Evolutionary conservation across 2,797 vertebrate genomes (phyloP), one percentile per base, ranked within the genome.

Genomic region (Meriones psammophilus): DNA sequence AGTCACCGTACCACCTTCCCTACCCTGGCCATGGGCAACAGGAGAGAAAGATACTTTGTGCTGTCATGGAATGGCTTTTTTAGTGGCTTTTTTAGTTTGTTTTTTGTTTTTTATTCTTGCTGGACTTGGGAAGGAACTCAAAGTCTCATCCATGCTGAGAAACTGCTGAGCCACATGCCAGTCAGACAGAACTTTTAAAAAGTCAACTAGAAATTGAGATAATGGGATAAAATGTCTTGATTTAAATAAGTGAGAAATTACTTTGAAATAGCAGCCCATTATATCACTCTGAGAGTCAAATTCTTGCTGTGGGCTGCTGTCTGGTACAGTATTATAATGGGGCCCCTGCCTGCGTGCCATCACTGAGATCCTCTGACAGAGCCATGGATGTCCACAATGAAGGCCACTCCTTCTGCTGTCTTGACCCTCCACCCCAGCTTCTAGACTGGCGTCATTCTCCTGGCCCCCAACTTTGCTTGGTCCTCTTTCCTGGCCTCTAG

Each of bases 341-440:
- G 68, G 13, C 58, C 42, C 68, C 85, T 73, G 18, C 46, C 68
- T 83, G 42, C 17, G 56, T 50, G 39, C 2, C n/a, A 58, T 30
- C 85, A 28, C 83, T 6, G n/a, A 28, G 14, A 9, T 36, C 33
- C 77, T 20, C n/a, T 10, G 39, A n/a, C 58, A 42, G 30, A 36
- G 50, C 50, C 9, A 1, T 13, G 1, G 46, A 68, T 30, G 13
- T 1, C 1, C 74, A 64, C 3, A 26, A 26, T 0, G 5, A 1
- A 5, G 68, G 33, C n/a, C 0, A 0, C 26, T 39, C 36, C 26
- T 42, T 24, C 46, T 54, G 56, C 74, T 5, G 13, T 58, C 28
- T 20, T n/a, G 64, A 28, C 33, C 0, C 0, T 14, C 8, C 17
- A 10, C 7, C 13, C 39, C 8, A 7, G 1, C 15, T 58, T 54